A percentile compares a stretch with the other conserved stretches of the same genome.
Evolutionary conservation across 2,797 vertebrate species (phyloP).

Genomic region (Anguilla marmorata): DNA sequence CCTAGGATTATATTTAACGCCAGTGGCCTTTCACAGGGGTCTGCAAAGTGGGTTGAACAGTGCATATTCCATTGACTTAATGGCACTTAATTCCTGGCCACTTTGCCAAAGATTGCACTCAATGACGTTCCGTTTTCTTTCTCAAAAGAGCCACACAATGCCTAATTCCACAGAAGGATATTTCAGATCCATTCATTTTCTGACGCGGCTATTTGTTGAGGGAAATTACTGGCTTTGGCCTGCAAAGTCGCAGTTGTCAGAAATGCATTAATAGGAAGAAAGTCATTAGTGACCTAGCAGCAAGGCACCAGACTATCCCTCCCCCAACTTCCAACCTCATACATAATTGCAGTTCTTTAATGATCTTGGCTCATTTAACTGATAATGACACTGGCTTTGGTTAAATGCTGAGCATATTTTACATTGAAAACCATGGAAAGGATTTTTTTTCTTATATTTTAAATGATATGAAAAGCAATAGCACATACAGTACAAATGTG

Average conservation of each 20-base stretch:
- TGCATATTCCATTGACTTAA: neutral
- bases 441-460: neutral
- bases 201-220: conserved; percentile 23
- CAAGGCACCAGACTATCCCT: conserved; percentile 22
- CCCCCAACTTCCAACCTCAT: neutral
- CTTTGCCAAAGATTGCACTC: neutral
- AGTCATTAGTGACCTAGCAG: conserved; percentile 31
- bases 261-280: conserved; percentile 34
- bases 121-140: neutral
- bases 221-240: conserved; percentile 31
- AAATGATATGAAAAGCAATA: neutral
- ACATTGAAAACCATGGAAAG: neutral
- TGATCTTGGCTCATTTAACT: conserved; percentile 32
- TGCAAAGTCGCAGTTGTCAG: conserved; percentile 30
- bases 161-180: neutral
- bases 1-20: neutral
- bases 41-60: neutral
- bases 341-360: conserved; percentile 29
- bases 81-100: neutral
- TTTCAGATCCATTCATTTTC: conserved; percentile 11
- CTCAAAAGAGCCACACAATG: neutral
- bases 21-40: neutral
- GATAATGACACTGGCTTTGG: conserved; percentile 30
- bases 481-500: neutral
- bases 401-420: conserved; percentile 25